Evolutionary conservation across 2,797 vertebrate genomes (phyloP).

Genomic region (Mormyrus hasselquistii): DNA sequence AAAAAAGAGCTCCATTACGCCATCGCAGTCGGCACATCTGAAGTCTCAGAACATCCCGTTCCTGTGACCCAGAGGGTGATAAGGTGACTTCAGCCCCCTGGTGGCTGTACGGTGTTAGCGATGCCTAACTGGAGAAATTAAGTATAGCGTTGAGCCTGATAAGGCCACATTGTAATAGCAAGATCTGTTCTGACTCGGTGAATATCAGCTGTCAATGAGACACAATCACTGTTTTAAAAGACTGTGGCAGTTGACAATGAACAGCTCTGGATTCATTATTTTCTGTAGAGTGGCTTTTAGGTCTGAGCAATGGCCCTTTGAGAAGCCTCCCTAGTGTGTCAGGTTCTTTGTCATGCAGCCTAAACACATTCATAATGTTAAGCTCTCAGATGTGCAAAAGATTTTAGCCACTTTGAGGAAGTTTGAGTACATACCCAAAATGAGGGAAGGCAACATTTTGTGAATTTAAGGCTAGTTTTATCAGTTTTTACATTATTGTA

Average conservation of each 20-base stretch:
- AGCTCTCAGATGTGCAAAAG: neutral
- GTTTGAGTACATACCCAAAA: neutral
- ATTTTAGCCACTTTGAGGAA: neutral
- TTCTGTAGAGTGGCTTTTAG: neutral
- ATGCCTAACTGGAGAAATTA: neutral
- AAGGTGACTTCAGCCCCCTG: neutral
- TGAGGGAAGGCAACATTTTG: neutral
- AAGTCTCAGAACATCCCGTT: neutral
- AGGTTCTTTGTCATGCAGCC: neutral
- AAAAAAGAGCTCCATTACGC: neutral
- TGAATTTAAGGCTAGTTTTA: neutral
- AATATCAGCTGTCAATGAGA: neutral
- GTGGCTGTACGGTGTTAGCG: neutral
- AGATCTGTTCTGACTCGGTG: neutral
- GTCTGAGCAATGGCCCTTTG: neutral
- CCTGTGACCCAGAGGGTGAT: neutral
- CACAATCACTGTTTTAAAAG: neutral
- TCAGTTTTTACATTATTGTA: neutral
- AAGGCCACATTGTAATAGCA: neutral
- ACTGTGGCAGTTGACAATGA: neutral
- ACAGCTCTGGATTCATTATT: neutral
- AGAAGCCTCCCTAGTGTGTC: neutral
- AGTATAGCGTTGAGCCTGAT: neutral
- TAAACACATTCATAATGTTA: neutral
- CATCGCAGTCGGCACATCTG: neutral